Evolutionary conservation across 2,113 vertebrate genomes (phyloP), one percentile per base, ranked within the genome.

Genomic region (Apus apus): DNA sequence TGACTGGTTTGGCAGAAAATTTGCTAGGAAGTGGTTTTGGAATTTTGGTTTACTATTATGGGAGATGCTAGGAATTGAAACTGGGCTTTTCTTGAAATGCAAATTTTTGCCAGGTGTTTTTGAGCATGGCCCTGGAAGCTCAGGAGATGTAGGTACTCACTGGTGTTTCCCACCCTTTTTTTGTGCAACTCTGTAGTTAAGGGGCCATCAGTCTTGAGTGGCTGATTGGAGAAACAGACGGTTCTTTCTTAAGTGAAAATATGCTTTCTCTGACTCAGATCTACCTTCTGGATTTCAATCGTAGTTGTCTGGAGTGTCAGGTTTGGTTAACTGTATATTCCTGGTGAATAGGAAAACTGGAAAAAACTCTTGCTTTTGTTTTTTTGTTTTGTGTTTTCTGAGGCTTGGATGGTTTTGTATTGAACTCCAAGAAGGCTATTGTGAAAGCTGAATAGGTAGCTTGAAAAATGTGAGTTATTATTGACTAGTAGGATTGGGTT

Each of bases 151-250:
- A 86, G 85, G 87, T 91, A 95, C 85, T 96, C 77, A 11, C 6
- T 95, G 94, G 93, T 84, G 87, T 92, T 93, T 97, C 51, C 85
- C 75, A 93, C 66, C 17, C 73, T 82, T 95, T 96, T 96, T 95
- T 81, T 91, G 86, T 91, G 75, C 87, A 87, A 71, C 91, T 75
- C 81, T 94, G 94, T 97, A 97, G 97, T 98, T 98, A 96, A 97
- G 91, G 94, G 61, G 51, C 85, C 93, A 86, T 96, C 88, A 91
- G 70, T 88, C 90, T 93, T 66, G 87, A 85, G 76, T 74, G 70
- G 68, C 58, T 93, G 94, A 84, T 95, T 32, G n/a, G 65, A 97
- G 85, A 93, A 97, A 95, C 75, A 94, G 89, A 97, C 77, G 61
- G 89, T 66, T 89, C 67, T 72, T 96, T 96, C 80, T 94, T 95